A percentile compares a stretch with the other conserved stretches of the same genome.
Conservation (phyloP, 37 sponge, comb jelly and placozoan species). For the Aplysina aerophoba region DNA sequence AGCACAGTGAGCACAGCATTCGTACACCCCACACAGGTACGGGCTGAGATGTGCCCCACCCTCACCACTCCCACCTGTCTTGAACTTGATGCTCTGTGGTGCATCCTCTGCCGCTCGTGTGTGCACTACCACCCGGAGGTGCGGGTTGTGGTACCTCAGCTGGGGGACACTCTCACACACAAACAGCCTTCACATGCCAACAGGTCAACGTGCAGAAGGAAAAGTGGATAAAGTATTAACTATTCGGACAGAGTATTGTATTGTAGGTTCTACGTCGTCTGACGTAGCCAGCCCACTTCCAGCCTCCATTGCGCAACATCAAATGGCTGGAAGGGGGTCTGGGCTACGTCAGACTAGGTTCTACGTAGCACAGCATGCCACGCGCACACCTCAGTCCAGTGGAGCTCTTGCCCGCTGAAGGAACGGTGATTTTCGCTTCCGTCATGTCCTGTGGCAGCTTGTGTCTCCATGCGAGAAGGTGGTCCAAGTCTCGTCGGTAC, state of each 20-base stretch:
- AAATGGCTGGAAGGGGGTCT: no score
- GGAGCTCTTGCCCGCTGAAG: neutral
- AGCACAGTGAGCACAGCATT: no score
- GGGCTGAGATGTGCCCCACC: no score
- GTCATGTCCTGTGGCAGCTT: conserved; percentile 48
- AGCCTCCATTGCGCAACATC: no score
- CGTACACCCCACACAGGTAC: no score
- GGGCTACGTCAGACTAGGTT: no score
- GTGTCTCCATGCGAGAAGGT: conserved; percentile 47
- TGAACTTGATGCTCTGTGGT: neutral
- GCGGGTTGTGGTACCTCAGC: conserved; percentile 73
- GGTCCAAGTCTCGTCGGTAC: conserved; percentile 58
- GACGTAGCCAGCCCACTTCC: no score
- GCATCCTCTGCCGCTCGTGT: neutral
- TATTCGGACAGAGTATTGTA: no score
- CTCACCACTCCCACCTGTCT: neutral
- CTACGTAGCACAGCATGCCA: no score
- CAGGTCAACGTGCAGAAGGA: no score
- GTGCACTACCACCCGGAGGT: conserved; percentile 30
- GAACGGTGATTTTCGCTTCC: conserved; percentile 20
- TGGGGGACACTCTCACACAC: conserved; percentile 77
- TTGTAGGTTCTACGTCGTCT: no score
- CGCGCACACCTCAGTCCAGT: neutral
- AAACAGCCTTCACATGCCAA: conserved; percentile 52
- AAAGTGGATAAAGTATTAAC: no score